Evolutionary conservation across 2,113 vertebrate species (phyloP).

Genomic region (Chaenogobius annularis): DNA sequence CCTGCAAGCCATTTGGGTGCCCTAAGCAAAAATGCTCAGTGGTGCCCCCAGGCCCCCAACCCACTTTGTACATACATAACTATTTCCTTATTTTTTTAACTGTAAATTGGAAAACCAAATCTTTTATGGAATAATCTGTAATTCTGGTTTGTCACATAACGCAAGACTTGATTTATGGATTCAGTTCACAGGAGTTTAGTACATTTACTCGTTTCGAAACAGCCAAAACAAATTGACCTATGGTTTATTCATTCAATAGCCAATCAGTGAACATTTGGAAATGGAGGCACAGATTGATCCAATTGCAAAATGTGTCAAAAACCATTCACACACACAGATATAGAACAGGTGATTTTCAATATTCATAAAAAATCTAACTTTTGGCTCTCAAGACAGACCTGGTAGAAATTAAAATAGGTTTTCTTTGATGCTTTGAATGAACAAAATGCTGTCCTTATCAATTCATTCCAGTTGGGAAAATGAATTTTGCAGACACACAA

Average conservation of each 20-base stretch:
- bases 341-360: neutral
- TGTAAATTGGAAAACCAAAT: no score
- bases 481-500: slow-evolving; percentile 1
- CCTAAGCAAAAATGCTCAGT: no score
- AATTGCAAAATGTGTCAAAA: neutral
- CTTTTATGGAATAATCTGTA: no score
- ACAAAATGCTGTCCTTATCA: slow-evolving; percentile 20
- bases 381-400: neutral
- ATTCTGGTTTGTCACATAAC: no score
- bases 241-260: neutral
- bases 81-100: no score
- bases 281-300: neutral
- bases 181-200: neutral
- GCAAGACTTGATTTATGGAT: no score
- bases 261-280: neutral
- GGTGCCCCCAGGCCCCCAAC: no score
- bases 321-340: neutral
- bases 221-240: neutral
- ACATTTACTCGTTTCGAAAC: neutral
- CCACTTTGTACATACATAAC: no score
- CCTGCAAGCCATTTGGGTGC: no score
- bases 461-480: slow-evolving; percentile 19
- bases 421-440: slow-evolving; percentile 4
- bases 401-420: neutral
- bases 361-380: neutral